A percentile compares a stretch with the other conserved stretches of the same genome.
phyloP scores from a whole-genome alignment of 2,797 vertebrate genomes.

The Sandelia bainsii region DNA sequence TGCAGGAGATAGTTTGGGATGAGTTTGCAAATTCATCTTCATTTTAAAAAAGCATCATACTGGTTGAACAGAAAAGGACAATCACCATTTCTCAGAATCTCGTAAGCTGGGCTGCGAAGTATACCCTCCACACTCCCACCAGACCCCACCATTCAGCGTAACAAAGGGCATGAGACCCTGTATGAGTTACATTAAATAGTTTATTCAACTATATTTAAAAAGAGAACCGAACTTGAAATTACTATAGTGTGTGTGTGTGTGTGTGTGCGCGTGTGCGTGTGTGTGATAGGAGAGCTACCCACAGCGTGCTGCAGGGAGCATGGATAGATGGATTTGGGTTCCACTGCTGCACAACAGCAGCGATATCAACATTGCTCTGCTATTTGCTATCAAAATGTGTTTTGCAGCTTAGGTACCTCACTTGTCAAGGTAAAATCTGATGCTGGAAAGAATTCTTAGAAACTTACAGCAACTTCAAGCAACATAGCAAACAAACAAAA shows the following conservation, averaged over 20 bases:
- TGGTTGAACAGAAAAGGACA: conserved; percentile 4
- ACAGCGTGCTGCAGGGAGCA: conserved; percentile 53
- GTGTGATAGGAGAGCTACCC: conserved; percentile 15
- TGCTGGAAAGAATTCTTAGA: conserved; percentile 27
- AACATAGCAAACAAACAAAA: neutral
- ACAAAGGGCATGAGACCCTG: conserved; percentile 13
- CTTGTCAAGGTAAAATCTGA: conserved; percentile 21
- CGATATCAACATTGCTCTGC: conserved; percentile 51
- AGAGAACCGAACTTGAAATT: neutral
- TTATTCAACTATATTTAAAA: conserved; percentile 25
- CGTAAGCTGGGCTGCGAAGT: conserved; percentile 9
- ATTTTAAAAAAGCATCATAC: conserved; percentile 6
- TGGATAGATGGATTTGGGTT: conserved; percentile 60
- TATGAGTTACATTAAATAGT: conserved; percentile 30
- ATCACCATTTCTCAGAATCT: conserved; percentile 25
- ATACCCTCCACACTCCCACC: conserved; percentile 11
- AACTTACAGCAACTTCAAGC: conserved; percentile 31
- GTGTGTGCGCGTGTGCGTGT: neutral
- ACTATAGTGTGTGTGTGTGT: conserved; percentile 9
- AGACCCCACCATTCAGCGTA: conserved; percentile 17
- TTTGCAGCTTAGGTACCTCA: conserved; percentile 50
- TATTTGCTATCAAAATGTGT: conserved; percentile 62
- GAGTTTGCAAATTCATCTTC: conserved; percentile 3
- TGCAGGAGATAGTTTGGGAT: neutral
- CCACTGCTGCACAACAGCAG: conserved; percentile 44